Conservation (phyloP, 37 sponge, comb jelly and placozoan species). For the Agelas oroides region DNA sequence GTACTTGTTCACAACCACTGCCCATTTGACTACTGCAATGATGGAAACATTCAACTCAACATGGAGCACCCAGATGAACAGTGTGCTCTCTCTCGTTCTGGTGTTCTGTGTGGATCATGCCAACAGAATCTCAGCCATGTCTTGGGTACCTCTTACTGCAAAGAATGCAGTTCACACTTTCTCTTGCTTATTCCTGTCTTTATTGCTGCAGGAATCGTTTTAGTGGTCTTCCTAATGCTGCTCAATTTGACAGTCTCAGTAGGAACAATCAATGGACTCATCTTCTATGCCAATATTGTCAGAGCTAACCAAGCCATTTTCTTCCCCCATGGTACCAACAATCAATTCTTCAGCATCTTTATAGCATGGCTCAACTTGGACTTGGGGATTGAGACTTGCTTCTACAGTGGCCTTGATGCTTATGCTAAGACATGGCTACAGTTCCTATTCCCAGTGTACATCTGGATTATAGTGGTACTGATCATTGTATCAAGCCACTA, state of each 20-base stretch:
- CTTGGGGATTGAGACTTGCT: slow-evolving; percentile 14
- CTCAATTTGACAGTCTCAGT: slow-evolving; percentile 42
- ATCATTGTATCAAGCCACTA: background rate
- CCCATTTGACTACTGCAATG: slow-evolving; percentile 13
- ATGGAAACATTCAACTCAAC: background rate
- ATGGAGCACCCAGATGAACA: background rate
- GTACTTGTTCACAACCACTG: background rate
- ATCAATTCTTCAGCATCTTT: background rate
- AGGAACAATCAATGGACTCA: slow-evolving; percentile 44
- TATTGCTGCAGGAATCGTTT: background rate
- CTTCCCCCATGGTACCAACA: background rate
- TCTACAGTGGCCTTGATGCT: slow-evolving; percentile 35
- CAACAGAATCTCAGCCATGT: slow-evolving; percentile 1
- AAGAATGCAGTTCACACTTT: background rate
- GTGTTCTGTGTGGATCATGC: slow-evolving; percentile 14
- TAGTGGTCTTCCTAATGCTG: background rate
- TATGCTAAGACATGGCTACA: slow-evolving; percentile 4
- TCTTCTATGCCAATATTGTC: slow-evolving; percentile 35
- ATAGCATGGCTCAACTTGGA: slow-evolving; percentile 20
- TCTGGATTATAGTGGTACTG: background rate
- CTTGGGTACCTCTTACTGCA: background rate
- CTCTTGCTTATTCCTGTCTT: background rate
- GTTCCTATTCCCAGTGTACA: slow-evolving; percentile 9
- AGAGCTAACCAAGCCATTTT: background rate
- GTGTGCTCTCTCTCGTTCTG: slow-evolving; percentile 1